Evolutionary conservation across 2,113 vertebrate genomes (phyloP).

Genomic region (Aythya baeri): DNA sequence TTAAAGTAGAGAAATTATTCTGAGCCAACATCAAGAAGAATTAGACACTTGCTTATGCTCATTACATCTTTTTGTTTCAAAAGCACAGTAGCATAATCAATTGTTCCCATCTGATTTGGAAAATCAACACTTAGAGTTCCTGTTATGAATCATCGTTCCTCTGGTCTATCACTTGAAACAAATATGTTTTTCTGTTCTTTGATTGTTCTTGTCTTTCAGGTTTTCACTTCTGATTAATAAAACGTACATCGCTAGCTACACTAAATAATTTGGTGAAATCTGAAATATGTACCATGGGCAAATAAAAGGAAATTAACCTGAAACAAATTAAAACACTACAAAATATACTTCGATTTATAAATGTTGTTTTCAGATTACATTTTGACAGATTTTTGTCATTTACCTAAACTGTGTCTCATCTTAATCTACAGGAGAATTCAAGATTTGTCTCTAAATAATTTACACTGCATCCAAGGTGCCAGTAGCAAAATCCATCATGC

Average conservation of each 20-base stretch:
- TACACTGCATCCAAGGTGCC: not conserved
- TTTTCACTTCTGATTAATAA: conserved; percentile 56
- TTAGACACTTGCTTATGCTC: not conserved
- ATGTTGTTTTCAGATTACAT: not conserved
- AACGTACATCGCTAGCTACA: conserved; percentile 19
- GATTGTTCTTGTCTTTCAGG: conserved; percentile 54
- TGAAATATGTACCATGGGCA: conserved; percentile 18
- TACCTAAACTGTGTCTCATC: not conserved
- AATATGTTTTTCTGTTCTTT: conserved; percentile 22
- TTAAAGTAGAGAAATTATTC: conserved; percentile 1
- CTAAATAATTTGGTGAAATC: conserved; percentile 64
- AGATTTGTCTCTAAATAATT: not conserved
- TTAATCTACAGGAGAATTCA: not conserved
- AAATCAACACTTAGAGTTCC: conserved; percentile 39
- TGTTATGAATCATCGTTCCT: conserved; percentile 59
- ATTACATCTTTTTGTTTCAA: not conserved
- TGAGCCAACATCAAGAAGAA: not conserved
- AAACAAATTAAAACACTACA: not conserved
- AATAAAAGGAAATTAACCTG: conserved; percentile 33
- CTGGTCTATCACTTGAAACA: conserved; percentile 40
- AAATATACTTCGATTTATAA: not conserved
- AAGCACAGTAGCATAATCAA: not conserved
- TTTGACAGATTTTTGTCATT: not conserved
- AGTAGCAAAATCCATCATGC: not conserved
- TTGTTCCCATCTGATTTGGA: conserved; percentile 12